Percentiles rank a stretch among this genome's conserved stretches.
These are phyloP conservation scores for Phragmatobia fuliginosa DNA, from an alignment of 2,888 invertebrate genomes.

Conservation along the genomic window DNA sequence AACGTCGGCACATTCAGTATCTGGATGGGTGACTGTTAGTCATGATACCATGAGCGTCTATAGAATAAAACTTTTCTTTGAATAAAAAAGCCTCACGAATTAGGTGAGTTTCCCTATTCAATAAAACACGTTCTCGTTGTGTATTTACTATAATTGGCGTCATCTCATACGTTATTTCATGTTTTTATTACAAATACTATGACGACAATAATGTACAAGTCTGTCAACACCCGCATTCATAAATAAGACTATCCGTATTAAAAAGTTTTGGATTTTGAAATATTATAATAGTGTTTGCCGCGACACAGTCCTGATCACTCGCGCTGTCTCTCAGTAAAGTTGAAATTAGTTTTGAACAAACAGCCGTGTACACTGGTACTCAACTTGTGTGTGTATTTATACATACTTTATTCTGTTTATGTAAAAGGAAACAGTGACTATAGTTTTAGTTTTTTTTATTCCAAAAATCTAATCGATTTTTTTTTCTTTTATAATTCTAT, in stretches of 20 bases:
- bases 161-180: too few species aligned
- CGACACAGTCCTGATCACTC: neutral
- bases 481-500: neutral
- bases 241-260: conserved; percentile 1
- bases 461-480: neutral
- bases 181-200: neutral
- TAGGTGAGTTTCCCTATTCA: too few species aligned
- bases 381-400: too few species aligned
- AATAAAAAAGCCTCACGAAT: too few species aligned
- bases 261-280: conserved; percentile 9
- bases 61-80: too few species aligned
- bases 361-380: too few species aligned
- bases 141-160: too few species aligned
- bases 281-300: conserved; percentile 16
- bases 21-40: too few species aligned
- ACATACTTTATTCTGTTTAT: too few species aligned
- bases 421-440: neutral
- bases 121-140: too few species aligned
- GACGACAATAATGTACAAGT: neutral
- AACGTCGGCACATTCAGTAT: too few species aligned
- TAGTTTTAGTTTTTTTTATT: neutral
- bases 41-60: too few species aligned
- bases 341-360: neutral
- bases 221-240: neutral
- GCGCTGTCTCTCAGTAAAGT: conserved; percentile 8